Percentiles rank a stretch among this genome's conserved stretches.
Evolutionary conservation across 2,888 invertebrate genomes (phyloP).

Genomic region (Lasius fuliginosus): DNA sequence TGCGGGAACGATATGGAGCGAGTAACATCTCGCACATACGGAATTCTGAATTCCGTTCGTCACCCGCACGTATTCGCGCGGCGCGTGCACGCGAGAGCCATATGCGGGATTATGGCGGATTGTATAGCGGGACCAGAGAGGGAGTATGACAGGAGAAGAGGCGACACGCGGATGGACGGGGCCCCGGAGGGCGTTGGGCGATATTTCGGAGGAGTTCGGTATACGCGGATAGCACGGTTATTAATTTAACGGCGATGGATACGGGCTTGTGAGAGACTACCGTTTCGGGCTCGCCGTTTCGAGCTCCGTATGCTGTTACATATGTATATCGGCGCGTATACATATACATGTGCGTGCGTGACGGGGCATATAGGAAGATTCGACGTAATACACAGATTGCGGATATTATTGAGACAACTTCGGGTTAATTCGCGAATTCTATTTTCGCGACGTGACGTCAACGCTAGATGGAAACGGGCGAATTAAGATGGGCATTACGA

Average conservation of each 20-base stretch:
- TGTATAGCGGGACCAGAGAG: slow-evolving; percentile 10
- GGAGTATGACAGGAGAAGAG: slow-evolving; percentile 29
- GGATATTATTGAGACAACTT: slow-evolving; percentile 18
- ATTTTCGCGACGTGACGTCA: not conserved
- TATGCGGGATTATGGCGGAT: slow-evolving; percentile 63
- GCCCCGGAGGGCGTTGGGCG: slow-evolving; percentile 34
- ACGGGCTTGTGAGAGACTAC: slow-evolving; percentile 56
- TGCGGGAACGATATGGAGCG: not conserved
- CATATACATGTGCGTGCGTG: slow-evolving; percentile 5
- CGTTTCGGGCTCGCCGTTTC: slow-evolving; percentile 13
- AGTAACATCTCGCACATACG: slow-evolving; percentile 63
- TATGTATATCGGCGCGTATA: not conserved
- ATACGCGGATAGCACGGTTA: slow-evolving; percentile 63
- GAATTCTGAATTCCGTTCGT: slow-evolving; percentile 75
- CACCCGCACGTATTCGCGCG: slow-evolving; percentile 65
- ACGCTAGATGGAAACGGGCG: not conserved
- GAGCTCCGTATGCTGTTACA: not conserved
- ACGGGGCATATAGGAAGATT: not conserved
- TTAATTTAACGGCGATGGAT: slow-evolving; percentile 72
- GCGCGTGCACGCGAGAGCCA: slow-evolving; percentile 48
- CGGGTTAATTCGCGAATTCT: not conserved
- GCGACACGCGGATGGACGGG: slow-evolving; percentile 35
- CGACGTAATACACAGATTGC: not conserved
- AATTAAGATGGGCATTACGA: slow-evolving; percentile 15
- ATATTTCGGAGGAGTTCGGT: slow-evolving; percentile 62